These are phyloP conservation scores for Rhea pennata DNA, from an alignment of 2,113 vertebrate species.

Conservation along the genomic window DNA sequence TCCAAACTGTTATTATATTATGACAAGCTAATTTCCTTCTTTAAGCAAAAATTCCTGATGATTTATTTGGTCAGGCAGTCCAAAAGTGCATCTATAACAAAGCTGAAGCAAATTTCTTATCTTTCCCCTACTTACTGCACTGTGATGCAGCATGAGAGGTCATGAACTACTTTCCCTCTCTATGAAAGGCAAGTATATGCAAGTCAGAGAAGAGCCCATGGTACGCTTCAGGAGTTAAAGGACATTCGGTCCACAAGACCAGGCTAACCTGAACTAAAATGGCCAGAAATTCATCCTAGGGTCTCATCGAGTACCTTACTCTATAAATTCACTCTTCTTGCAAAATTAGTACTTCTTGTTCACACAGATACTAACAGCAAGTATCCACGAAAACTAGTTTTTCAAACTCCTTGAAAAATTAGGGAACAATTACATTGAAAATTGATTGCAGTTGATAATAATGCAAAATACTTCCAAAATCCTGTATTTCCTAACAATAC, in stretches of 20 bases:
- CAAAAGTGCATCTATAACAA: neutral
- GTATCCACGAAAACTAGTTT: neutral
- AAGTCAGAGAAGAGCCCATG: neutral
- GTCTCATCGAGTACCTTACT: neutral
- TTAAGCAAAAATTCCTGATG: neutral
- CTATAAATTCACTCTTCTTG: neutral
- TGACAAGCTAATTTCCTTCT: neutral
- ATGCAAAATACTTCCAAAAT: neutral
- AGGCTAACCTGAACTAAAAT: neutral
- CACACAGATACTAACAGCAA: too few relatives aligned
- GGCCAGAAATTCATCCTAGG: too few relatives aligned
- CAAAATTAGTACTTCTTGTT: neutral
- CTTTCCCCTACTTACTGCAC: neutral
- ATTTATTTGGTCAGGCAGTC: neutral
- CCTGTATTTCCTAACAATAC: neutral
- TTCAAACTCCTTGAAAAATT: neutral
- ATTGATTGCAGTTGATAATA: neutral
- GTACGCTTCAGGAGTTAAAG: neutral
- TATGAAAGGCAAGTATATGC: rapidly evolving
- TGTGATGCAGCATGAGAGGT: neutral
- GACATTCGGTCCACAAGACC: neutral
- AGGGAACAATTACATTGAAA: neutral
- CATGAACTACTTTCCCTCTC: neutral
- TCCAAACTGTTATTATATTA: neutral
- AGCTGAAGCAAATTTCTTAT: neutral